Evolutionary conservation across 2,113 vertebrate species (phyloP).

Genomic region (Halichoeres trimaculatus): DNA sequence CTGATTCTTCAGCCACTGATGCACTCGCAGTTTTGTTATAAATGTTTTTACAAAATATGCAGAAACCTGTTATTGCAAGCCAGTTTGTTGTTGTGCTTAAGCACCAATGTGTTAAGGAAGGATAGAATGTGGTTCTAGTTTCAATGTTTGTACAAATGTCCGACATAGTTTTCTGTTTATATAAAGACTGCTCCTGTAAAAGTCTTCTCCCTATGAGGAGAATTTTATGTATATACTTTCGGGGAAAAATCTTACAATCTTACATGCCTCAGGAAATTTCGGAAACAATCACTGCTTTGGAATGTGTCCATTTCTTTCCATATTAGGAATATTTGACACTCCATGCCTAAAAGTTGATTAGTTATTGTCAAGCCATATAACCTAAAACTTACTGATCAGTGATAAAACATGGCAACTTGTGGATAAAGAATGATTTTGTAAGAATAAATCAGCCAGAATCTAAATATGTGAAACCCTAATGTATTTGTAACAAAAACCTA

Average conservation of each 20-base stretch:
- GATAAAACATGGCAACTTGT: too few species aligned
- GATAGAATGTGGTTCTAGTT: neutral
- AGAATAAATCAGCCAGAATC: too few species aligned
- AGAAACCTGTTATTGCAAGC: neutral
- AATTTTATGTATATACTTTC: neutral
- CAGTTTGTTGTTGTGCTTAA: too few species aligned
- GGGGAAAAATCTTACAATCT: neutral
- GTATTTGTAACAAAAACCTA: too few species aligned
- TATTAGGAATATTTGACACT: too few species aligned
- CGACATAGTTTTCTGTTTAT: neutral
- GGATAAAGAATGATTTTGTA: too few species aligned
- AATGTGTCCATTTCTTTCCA: neutral
- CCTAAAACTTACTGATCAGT: too few species aligned
- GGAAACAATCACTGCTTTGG: neutral
- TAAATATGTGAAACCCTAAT: too few species aligned
- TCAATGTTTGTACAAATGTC: neutral
- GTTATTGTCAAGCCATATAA: too few species aligned
- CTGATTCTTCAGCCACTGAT: too few species aligned
- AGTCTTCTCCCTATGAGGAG: neutral
- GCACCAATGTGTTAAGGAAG: too few species aligned
- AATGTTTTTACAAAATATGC: slow-evolving; percentile 14
- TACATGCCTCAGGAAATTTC: neutral
- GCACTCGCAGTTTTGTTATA: too few species aligned
- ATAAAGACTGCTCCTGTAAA: neutral
- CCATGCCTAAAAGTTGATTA: neutral